phyloP scores from a whole-genome alignment of 2,797 vertebrate species.

The Spondyliosoma cantharus region DNA sequence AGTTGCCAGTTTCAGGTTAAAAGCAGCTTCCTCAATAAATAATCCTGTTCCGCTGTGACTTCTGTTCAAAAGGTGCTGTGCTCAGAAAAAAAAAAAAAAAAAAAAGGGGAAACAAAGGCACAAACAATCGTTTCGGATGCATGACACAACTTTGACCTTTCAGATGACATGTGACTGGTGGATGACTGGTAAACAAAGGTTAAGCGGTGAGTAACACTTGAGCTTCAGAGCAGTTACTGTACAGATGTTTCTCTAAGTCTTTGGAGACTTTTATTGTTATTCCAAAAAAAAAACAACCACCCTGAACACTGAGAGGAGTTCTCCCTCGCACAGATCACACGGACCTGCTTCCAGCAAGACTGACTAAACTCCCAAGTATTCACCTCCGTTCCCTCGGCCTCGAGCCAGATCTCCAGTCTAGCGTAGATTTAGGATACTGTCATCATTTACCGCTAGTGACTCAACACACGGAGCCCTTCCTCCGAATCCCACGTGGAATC shows the following conservation, averaged over 20 bases:
- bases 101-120: conserved; percentile 38
- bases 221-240: neutral
- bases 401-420: conserved; percentile 54
- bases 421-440: conserved; percentile 76
- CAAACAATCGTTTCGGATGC: conserved; percentile 6
- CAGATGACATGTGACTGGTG: conserved; percentile 10
- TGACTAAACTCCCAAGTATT: conserved; percentile 72
- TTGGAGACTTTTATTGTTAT: conserved; percentile 18
- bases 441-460: conserved; percentile 79
- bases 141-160: conserved; percentile 39
- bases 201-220: neutral
- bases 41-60: conserved; percentile 29
- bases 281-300: conserved; percentile 8
- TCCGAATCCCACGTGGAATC: conserved; percentile 67
- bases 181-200: conserved; percentile 1
- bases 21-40: conserved; percentile 16
- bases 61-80: neutral
- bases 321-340: conserved; percentile 14
- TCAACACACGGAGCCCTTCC: conserved; percentile 61
- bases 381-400: conserved; percentile 67
- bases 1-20: conserved; percentile 33
- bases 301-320: neutral
- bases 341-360: conserved; percentile 61
- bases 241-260: neutral
- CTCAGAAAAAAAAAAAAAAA: too few species aligned